Evolutionary conservation across 2,888 invertebrate species (phyloP), one percentile per base, ranked within the genome.

Genomic region (Clistopyga incitator): DNA sequence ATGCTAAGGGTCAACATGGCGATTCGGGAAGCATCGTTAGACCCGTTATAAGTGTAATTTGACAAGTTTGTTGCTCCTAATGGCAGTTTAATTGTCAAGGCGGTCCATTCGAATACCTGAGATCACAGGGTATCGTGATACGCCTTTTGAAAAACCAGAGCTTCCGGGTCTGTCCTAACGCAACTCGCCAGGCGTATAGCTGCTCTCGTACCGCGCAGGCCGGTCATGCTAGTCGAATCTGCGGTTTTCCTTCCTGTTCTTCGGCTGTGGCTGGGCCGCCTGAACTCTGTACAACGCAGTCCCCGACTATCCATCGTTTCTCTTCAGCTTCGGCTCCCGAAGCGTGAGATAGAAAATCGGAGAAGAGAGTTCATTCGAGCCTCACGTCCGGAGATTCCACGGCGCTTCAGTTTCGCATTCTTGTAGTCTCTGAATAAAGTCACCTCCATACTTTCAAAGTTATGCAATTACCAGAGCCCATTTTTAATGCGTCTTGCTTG

Each of bases 181-280:
- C 25, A 42, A 15, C 18, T 54, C 64, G 50, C 42, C 42, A 25
- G 10, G 42, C 52, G 29, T 47, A 56, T 74, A 64, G 70, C 45
- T 25, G 25, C 67, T 52, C 29, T 23, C n/a, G 38, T 38, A 54
- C 65, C 68, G 18, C 50, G 38, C 65, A 38, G 25, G 67, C 72
- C 77, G 72, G 81, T 82, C 81, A 82, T 82, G 81, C 77, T 72
- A 18, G 77, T 84, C 82, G 78, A 82, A 81, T 83, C 70, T 82
- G 87, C 82, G 86, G 85, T 86, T 87, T 87, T 78, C 80, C 83
- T 85, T 86, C 85, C 86, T 82, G 77, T 78, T 61, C 59, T 78
- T 68, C 67, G 54, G 29, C 8, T 47, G 38, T 54, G 23, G 42
- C 75, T 20, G 18, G 6, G 13, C 25, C 61, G 54, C 18, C 42